phyloP scores from a whole-genome alignment of 2,888 invertebrate species.

The Seira musarum region DNA sequence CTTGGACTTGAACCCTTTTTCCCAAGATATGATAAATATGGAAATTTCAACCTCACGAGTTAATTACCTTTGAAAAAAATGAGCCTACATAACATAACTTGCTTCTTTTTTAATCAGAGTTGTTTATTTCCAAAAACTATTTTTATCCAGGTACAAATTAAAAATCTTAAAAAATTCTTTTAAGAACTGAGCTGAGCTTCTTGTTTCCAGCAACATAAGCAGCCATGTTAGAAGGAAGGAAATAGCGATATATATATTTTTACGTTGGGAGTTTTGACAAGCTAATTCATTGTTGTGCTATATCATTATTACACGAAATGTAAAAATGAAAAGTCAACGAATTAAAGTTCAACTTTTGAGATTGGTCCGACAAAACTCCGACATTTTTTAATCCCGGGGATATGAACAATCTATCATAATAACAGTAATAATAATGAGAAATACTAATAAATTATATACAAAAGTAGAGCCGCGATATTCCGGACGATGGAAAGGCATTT shows the following conservation, averaged over 20 bases:
- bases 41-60: conserved; percentile 18
- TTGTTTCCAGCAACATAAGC: too few species aligned
- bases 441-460: neutral
- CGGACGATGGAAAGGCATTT: too few species aligned
- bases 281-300: conserved; percentile 47
- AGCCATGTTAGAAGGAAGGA: conserved; percentile 27
- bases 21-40: neutral
- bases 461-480: too few species aligned
- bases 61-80: conserved; percentile 39
- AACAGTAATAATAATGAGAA: conserved; percentile 29
- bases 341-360: too few species aligned
- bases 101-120: too few species aligned
- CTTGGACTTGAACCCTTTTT: too few species aligned
- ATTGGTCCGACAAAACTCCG: too few species aligned
- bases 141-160: too few species aligned
- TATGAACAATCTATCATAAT: conserved; percentile 40
- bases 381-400: neutral
- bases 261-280: conserved; percentile 46
- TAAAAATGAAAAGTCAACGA: conserved; percentile 8
- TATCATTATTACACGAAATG: conserved; percentile 46
- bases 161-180: too few species aligned
- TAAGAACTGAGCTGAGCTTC: too few species aligned
- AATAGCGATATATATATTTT: conserved; percentile 23
- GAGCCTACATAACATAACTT: too few species aligned
- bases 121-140: too few species aligned